Evolutionary conservation across 2,113 vertebrate genomes (phyloP), one percentile per base, ranked within the genome.

Genomic region (Regulus satrapa): DNA sequence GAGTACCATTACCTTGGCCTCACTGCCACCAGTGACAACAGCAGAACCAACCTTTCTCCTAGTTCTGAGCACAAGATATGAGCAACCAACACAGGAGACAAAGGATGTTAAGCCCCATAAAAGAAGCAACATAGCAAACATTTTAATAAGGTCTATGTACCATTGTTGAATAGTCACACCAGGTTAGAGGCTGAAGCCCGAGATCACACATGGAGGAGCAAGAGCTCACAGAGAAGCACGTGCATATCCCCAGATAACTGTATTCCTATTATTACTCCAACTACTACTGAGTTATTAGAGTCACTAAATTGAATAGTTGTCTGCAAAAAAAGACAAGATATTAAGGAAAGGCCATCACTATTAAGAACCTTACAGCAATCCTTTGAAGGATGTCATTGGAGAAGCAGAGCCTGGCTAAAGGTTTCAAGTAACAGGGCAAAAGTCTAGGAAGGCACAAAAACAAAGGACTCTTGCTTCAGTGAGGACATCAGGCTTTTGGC

Each of bases 371-470:
- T 54, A 51, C 8, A 91, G 59, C 38, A 85, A n/a, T 69, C 55
- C 61, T 72, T 63, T 51, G 56, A 96, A 91, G 40, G 32, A 6
- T 91, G 51, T 51, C 38, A 32, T 17, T 49, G 46, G 82, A 61
- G 41, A 79, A 72, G 46, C 46, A 76, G 41, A 94, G 41, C 15
- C 75, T 49, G 69, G 46, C 29, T 89, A 45, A 72, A 94, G 23
- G 68, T 94, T 95, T 92, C 49, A 41, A 77, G 55, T 19, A 88
- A 23, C 32, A 89, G 76, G 72, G 76, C 68, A 92, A 81, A 92
- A 91, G 67, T 67, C 51, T 55, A 81, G 63, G 59, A 55, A 84
- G 87, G 26, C 31, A 67, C 31, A 75, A 71, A 96, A 62, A 1
- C 16, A 74, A 75, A 71, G 43, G 24, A 51, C 38, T 80, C 31